These are phyloP conservation scores for Eurypyga helias DNA, from an alignment of 2,113 vertebrate genomes.

Conservation along the genomic window DNA sequence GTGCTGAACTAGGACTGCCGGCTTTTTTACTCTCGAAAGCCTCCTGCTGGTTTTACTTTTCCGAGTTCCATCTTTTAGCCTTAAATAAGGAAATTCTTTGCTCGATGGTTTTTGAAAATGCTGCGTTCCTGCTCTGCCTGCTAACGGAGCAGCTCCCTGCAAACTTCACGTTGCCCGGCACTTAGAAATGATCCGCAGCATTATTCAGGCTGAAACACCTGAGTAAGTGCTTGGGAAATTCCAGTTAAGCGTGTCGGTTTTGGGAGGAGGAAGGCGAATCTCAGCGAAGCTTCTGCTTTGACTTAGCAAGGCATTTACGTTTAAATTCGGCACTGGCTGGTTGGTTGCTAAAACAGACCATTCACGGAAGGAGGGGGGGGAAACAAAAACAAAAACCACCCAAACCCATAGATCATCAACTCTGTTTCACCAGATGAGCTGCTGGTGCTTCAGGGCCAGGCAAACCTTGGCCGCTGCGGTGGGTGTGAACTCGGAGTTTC, in stretches of 20 bases:
- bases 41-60: conserved; percentile 54
- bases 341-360: background rate
- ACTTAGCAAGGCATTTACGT: background rate
- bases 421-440: background rate
- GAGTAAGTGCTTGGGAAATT: background rate
- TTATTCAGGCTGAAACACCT: background rate
- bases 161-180: background rate
- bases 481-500: background rate
- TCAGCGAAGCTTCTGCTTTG: background rate
- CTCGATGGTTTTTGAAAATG: conserved; percentile 26
- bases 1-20: background rate
- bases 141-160: background rate
- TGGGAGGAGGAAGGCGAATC: background rate
- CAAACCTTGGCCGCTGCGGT: background rate
- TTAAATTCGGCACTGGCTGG: background rate
- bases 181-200: background rate
- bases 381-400: too few relatives aligned
- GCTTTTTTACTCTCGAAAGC: background rate
- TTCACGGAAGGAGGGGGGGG: too few relatives aligned
- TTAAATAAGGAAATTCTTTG: conserved; percentile 69
- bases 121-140: conserved; percentile 48
- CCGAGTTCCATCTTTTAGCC: conserved; percentile 69
- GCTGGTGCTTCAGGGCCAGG: background rate
- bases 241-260: background rate
- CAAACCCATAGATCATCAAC: background rate